phyloP scores from a whole-genome alignment of 2,888 invertebrate genomes.

The Heterodera filipjevi region DNA sequence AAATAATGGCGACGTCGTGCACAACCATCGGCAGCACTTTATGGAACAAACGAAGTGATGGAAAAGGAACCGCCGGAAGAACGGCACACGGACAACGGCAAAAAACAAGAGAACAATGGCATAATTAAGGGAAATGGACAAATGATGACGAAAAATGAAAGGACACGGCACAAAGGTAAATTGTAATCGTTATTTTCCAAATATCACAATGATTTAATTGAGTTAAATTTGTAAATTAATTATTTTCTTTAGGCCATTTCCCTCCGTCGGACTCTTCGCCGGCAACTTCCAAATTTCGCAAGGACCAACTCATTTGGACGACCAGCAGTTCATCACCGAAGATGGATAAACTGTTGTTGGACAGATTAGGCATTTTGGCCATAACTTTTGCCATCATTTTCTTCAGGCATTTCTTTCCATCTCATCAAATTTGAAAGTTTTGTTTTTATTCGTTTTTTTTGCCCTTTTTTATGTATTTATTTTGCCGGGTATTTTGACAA shows the following conservation, averaged over 20 bases:
- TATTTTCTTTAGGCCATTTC: neutral
- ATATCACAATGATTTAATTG: neutral
- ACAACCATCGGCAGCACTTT: neutral
- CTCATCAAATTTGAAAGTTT: neutral
- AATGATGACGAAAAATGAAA: neutral
- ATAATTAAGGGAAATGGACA: neutral
- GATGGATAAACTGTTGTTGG: neutral
- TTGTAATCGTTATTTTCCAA: neutral
- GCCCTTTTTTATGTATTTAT: neutral
- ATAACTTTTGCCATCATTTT: neutral
- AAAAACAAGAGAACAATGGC: too few species aligned
- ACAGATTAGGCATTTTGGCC: neutral
- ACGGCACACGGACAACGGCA: slow-evolving; percentile 1
- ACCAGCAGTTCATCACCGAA: neutral
- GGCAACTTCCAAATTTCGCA: neutral
- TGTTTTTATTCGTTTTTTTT: neutral
- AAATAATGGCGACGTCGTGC: slow-evolving; percentile 1
- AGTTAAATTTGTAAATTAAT: neutral
- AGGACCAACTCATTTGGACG: slow-evolving; percentile 11
- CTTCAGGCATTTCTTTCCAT: neutral
- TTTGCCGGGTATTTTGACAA: neutral
- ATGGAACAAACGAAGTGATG: neutral
- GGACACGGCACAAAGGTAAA: neutral
- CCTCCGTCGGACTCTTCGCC: neutral
- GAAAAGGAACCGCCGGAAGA: slow-evolving; percentile 9